A percentile compares a stretch with the other conserved stretches of the same genome.
These are phyloP conservation scores for Microctonus aethiopoides DNA, from an alignment of 2,888 invertebrate genomes.

Conservation along the genomic window DNA sequence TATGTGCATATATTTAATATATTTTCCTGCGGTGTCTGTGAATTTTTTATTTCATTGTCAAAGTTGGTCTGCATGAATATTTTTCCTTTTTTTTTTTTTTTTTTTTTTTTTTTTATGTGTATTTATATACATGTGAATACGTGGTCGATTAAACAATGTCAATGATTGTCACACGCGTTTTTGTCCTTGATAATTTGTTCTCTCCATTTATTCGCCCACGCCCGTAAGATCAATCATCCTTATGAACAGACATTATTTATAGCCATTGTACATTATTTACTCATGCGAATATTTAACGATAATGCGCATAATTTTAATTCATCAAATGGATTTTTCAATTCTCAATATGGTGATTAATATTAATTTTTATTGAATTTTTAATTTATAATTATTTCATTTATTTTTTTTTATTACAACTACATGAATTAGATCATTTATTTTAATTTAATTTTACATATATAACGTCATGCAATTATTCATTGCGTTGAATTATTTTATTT, in stretches of 20 bases:
- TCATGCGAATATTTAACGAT: slow-evolving; percentile 5
- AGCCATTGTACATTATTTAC: slow-evolving; percentile 35
- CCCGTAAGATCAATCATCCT: slow-evolving; percentile 50
- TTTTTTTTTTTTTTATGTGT: background rate
- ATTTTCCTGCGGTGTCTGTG: background rate
- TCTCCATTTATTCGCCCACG: slow-evolving; percentile 41
- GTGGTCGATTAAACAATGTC: background rate
- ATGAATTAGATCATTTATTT: background rate
- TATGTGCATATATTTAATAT: slow-evolving; percentile 14
- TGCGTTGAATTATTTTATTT: too few relatives aligned
- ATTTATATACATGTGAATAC: background rate
- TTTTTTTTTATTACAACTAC: background rate
- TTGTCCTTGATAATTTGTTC: slow-evolving; percentile 20
- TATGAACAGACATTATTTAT: slow-evolving; percentile 49
- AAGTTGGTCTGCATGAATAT: background rate
- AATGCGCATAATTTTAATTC: slow-evolving; percentile 1
- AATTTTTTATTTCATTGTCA: background rate
- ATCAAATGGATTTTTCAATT: background rate
- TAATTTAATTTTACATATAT: background rate
- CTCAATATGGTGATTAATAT: background rate
- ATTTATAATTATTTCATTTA: background rate
- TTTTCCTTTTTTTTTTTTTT: background rate
- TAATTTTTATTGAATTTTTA: background rate
- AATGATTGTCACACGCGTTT: slow-evolving; percentile 1
- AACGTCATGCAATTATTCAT: background rate